Percentiles rank a stretch among this genome's conserved stretches.
Conservation (phyloP, 1,140 invertebrate species). For the Plectrocnemia conspersa region DNA sequence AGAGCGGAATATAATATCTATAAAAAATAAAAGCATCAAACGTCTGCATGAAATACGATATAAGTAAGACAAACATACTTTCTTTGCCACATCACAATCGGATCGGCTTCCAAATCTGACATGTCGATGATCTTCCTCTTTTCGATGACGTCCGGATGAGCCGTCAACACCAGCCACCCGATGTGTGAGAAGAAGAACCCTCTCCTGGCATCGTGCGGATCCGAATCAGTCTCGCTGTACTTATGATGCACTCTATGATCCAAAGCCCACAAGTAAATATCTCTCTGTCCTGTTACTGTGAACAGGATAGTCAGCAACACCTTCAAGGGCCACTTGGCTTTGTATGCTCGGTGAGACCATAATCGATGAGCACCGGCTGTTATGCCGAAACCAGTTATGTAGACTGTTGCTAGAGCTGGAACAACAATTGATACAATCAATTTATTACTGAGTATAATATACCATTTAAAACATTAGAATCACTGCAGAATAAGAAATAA, state of each 20-base stretch:
- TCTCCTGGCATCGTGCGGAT: constrained; percentile 75
- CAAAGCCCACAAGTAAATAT: constrained; percentile 72
- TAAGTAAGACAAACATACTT: constrained; percentile 48
- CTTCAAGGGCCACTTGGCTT: constrained; percentile 75
- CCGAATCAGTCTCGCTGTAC: constrained; percentile 74
- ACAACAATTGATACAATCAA: constrained; percentile 31
- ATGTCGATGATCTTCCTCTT: constrained; percentile 75
- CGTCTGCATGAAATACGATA: neutral
- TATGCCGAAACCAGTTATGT: constrained; percentile 68
- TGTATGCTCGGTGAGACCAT: constrained; percentile 86
- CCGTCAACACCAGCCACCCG: constrained; percentile 73
- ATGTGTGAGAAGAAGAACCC: constrained; percentile 81
- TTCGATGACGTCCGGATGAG: constrained; percentile 71
- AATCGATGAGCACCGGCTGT: constrained; percentile 86
- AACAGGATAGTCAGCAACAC: constrained; percentile 73
- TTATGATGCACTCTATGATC: constrained; percentile 83
- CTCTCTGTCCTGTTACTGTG: constrained; percentile 71
- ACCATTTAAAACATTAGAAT: neutral
- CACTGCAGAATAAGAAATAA: neutral
- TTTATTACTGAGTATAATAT: constrained; percentile 1
- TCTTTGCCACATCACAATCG: constrained; percentile 81
- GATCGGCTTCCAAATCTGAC: constrained; percentile 78
- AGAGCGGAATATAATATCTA: constrained; percentile 71
- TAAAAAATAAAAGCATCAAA: constrained; percentile 15
- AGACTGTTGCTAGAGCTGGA: constrained; percentile 61